Conservation (phyloP, 64 coral and sea anemone species). For the Trachythela sp. region DNA sequence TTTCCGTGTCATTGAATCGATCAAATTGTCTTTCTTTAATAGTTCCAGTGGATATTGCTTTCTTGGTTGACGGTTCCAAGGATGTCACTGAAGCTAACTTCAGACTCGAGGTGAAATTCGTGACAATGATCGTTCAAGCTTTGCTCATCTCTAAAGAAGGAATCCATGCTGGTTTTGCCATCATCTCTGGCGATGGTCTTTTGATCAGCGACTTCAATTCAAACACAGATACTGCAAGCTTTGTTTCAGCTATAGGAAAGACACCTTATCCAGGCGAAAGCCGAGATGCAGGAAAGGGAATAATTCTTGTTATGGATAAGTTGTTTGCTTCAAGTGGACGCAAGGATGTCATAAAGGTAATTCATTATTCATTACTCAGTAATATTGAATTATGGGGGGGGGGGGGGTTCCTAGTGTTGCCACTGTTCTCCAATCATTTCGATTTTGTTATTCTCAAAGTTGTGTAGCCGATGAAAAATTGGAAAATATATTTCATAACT, state of each 20-base stretch:
- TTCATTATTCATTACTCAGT: no score
- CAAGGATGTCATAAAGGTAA: neutral
- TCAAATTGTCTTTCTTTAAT: neutral
- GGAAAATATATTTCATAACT: no score
- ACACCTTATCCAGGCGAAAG: neutral
- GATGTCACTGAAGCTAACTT: neutral
- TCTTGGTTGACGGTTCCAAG: neutral
- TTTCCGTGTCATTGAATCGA: no score
- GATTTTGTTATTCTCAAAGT: no score
- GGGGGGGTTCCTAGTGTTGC: no score
- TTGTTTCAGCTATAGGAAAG: neutral
- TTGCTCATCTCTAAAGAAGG: neutral
- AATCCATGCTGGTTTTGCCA: neutral
- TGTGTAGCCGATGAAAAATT: no score
- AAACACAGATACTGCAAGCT: neutral
- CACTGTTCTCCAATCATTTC: no score
- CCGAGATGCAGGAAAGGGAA: neutral
- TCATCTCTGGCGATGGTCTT: conserved; percentile 14
- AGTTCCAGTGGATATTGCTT: neutral
- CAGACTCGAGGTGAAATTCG: neutral
- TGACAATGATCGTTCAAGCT: neutral
- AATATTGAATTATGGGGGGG: no score
- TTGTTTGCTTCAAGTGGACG: conserved; percentile 8
- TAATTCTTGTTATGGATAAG: neutral
- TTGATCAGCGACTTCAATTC: neutral